These are phyloP conservation scores for Dendrolimus houi DNA, from an alignment of 2,888 invertebrate species.

Conservation along the genomic window DNA sequence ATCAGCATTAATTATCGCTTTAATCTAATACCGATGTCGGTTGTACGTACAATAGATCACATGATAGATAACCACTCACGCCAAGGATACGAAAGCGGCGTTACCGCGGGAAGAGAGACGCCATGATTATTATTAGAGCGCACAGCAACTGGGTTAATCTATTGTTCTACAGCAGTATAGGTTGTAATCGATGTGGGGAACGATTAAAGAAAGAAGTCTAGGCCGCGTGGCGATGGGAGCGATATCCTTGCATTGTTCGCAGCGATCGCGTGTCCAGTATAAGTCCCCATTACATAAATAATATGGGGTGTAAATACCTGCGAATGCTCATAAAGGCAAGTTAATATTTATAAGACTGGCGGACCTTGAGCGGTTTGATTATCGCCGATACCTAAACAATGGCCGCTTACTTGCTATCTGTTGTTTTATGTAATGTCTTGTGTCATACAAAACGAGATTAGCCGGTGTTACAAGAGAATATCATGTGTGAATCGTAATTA, in stretches of 20 bases:
- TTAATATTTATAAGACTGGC: constrained; percentile 47
- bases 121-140: constrained; percentile 41
- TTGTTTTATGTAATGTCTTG: constrained; percentile 21
- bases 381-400: constrained; percentile 30
- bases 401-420: constrained; percentile 23
- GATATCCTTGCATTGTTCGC: constrained; percentile 72
- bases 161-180: constrained; percentile 61
- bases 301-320: constrained; percentile 53
- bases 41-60: constrained; percentile 72
- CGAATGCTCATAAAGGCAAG: constrained; percentile 39
- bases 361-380: constrained; percentile 44
- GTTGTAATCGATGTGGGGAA: constrained; percentile 54
- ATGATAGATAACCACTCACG: constrained; percentile 67
- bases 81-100: constrained; percentile 63
- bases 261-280: constrained; percentile 65
- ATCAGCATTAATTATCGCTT: constrained; percentile 75
- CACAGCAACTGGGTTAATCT: constrained; percentile 59
- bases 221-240: constrained; percentile 46
- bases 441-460: constrained; percentile 15
- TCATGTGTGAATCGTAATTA: constrained; percentile 41
- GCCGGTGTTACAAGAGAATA: constrained; percentile 8
- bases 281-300: constrained; percentile 72
- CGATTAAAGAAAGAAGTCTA: constrained; percentile 70
- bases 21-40: constrained; percentile 71
- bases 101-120: constrained; percentile 31